These are phyloP conservation scores for Nicator chloris DNA, from an alignment of 2,113 vertebrate species.

Conservation along the genomic window DNA sequence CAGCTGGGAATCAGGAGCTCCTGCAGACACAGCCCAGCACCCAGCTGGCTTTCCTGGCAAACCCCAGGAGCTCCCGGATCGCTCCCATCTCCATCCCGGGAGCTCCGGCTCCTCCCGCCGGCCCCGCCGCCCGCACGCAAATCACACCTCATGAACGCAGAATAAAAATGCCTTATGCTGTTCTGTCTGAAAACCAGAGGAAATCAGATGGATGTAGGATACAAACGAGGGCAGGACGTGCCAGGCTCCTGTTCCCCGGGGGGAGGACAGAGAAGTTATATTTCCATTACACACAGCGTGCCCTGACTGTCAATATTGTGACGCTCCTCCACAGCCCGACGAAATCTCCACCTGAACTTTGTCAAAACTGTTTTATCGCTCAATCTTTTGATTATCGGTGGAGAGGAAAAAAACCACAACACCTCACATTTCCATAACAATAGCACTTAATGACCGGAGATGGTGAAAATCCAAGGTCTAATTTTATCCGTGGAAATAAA, in stretches of 20 bases:
- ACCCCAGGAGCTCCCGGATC: not conserved
- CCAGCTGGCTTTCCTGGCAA: not conserved
- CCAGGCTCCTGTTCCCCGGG: not conserved
- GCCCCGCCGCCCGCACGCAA: rapidly evolving
- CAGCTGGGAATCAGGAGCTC: too few relatives aligned
- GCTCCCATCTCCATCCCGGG: rapidly evolving
- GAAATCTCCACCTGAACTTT: slow-evolving; percentile 21
- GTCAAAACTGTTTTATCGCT: not conserved
- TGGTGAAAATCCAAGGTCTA: slow-evolving; percentile 19
- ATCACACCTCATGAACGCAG: not conserved
- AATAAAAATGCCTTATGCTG: not conserved
- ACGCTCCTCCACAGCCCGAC: not conserved
- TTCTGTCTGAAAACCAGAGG: not conserved
- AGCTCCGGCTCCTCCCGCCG: rapidly evolving
- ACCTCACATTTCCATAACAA: not conserved
- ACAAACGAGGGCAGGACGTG: not conserved
- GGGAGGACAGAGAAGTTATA: not conserved
- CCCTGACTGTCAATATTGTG: not conserved
- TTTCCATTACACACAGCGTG: not conserved
- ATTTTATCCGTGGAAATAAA: slow-evolving; percentile 2
- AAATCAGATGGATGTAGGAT: not conserved
- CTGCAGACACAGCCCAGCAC: too few relatives aligned
- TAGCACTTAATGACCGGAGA: not conserved
- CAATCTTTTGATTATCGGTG: not conserved
- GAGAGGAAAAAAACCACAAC: not conserved